These are phyloP conservation scores for Perizoma affinitatum DNA, from an alignment of 2,888 invertebrate genomes.

Conservation along the genomic window DNA sequence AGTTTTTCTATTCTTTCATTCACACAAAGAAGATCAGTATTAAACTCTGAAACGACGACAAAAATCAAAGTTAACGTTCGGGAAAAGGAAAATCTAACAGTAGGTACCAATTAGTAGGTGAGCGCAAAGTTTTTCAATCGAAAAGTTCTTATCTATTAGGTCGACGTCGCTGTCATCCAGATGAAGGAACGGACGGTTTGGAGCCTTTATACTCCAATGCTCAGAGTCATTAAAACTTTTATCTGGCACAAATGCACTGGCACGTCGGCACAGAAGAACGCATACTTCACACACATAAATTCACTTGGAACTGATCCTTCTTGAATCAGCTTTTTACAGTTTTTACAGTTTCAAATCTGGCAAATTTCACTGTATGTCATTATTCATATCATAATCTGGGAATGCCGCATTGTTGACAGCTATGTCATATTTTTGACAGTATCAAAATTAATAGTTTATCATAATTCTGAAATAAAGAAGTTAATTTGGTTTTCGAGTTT, in stretches of 20 bases:
- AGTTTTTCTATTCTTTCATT: too few species aligned
- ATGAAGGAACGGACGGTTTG: slow-evolving; percentile 53
- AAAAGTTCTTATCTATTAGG: slow-evolving; percentile 63
- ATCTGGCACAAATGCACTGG: slow-evolving; percentile 63
- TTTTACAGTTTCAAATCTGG: too few species aligned
- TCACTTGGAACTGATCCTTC: background rate
- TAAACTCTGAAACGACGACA: slow-evolving; percentile 41
- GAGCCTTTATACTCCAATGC: slow-evolving; percentile 60
- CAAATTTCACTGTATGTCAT: too few species aligned
- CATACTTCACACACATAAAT: slow-evolving; percentile 5
- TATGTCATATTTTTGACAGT: too few species aligned
- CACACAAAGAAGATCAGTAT: slow-evolving; percentile 34
- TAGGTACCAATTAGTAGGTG: slow-evolving; percentile 37
- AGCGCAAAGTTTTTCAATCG: slow-evolving; percentile 51
- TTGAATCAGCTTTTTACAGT: too few species aligned
- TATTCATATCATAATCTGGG: too few species aligned
- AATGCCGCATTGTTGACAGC: too few species aligned
- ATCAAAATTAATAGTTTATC: too few species aligned
- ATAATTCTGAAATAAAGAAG: too few species aligned
- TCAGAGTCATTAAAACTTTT: slow-evolving; percentile 70
- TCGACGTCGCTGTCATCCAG: slow-evolving; percentile 51
- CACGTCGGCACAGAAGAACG: slow-evolving; percentile 34
- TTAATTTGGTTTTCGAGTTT: too few species aligned
- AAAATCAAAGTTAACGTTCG: slow-evolving; percentile 34
- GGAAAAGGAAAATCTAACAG: slow-evolving; percentile 31